Conservation (phyloP, 2,797 vertebrate species). For the Sternarchorhynchus goeldii region DNA sequence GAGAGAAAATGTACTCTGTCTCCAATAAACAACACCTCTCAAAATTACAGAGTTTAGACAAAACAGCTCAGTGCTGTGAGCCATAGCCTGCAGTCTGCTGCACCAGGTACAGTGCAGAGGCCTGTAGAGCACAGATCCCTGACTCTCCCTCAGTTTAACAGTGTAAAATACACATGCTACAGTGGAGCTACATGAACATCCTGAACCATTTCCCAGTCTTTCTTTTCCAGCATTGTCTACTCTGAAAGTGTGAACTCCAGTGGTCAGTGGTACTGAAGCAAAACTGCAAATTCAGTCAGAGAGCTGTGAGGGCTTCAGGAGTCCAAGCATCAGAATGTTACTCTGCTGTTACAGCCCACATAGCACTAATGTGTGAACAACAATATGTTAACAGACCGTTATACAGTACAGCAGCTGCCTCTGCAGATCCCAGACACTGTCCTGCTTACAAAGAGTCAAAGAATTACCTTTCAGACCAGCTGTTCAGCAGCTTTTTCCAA, state of each 20-base stretch:
- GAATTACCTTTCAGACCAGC: too few relatives aligned
- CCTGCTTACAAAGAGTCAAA: too few relatives aligned
- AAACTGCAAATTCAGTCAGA: background rate
- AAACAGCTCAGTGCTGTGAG: slow-evolving; percentile 5
- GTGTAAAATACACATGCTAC: background rate
- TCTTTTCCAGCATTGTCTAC: background rate
- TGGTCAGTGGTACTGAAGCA: background rate
- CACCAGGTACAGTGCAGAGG: slow-evolving; percentile 1
- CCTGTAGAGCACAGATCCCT: background rate
- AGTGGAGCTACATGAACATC: background rate
- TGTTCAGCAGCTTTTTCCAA: too few relatives aligned
- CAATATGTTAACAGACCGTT: too few relatives aligned
- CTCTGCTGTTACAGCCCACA: too few relatives aligned
- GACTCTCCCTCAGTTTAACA: background rate
- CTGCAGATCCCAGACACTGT: too few relatives aligned
- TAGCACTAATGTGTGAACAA: too few relatives aligned
- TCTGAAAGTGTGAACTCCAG: background rate
- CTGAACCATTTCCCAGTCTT: background rate
- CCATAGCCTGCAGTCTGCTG: slow-evolving; percentile 33
- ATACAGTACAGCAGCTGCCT: too few relatives aligned
- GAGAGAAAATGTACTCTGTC: too few relatives aligned
- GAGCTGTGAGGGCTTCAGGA: background rate
- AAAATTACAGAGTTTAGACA: too few relatives aligned
- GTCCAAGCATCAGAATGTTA: too few relatives aligned
- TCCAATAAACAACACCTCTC: too few relatives aligned